Percentiles rank a stretch among this genome's conserved stretches.
These are phyloP conservation scores for Bubo bubo DNA, from an alignment of 2,113 vertebrate species.

Conservation along the genomic window DNA sequence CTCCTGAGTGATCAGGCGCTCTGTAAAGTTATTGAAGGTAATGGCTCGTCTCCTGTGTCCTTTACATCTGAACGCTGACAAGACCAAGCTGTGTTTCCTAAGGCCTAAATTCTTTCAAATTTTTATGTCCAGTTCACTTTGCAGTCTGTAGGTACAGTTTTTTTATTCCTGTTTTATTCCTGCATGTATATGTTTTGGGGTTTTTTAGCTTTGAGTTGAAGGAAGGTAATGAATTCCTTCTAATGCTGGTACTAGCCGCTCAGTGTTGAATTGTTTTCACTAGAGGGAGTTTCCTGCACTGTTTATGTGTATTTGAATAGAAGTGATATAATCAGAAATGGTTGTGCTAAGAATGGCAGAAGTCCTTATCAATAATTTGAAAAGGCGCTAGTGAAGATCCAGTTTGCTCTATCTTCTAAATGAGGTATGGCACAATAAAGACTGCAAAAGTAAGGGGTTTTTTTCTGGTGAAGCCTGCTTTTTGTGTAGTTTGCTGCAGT, in stretches of 20 bases:
- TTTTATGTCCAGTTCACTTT: background rate
- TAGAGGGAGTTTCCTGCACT: background rate
- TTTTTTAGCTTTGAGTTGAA: background rate
- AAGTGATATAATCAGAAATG: background rate
- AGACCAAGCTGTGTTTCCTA: background rate
- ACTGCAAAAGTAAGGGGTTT: accelerated
- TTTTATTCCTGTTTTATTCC: background rate
- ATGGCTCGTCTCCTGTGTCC: no score
- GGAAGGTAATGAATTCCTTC: background rate
- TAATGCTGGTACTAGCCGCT: background rate
- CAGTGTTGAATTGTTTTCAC: background rate
- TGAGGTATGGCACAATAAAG: background rate
- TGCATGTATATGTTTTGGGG: background rate
- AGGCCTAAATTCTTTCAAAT: background rate
- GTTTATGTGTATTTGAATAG: background rate
- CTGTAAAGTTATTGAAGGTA: background rate
- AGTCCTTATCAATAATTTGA: background rate
- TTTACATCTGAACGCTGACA: background rate
- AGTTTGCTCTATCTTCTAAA: background rate
- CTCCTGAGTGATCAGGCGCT: background rate
- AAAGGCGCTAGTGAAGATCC: background rate
- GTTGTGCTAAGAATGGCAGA: background rate
- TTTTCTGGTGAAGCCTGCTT: background rate
- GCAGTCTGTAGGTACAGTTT: background rate
- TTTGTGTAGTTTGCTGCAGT: background rate